Percentiles rank a stretch among this genome's conserved stretches.
Evolutionary conservation across 2,888 invertebrate genomes (phyloP).

Genomic region (Glaucopsyche alexis): DNA sequence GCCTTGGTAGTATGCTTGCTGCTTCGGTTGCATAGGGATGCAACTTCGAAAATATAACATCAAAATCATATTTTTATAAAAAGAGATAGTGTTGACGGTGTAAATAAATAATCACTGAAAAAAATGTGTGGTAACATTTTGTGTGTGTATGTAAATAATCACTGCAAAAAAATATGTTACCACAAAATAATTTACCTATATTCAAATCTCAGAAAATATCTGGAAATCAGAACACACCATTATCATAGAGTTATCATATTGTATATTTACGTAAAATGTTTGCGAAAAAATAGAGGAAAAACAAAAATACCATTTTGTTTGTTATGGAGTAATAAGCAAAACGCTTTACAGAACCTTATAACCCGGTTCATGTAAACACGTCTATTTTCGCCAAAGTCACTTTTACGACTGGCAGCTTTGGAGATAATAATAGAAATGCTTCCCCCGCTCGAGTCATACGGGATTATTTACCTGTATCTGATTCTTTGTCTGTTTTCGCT

Average conservation of each 20-base stretch:
- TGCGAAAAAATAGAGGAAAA: conserved; percentile 11
- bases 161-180: too few species aligned
- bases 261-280: not conserved
- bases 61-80: too few species aligned
- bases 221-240: not conserved
- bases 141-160: too few species aligned
- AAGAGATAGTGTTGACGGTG: too few species aligned
- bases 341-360: conserved; percentile 36
- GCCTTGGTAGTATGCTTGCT: too few species aligned
- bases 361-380: conserved; percentile 47
- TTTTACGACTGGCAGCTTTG: conserved; percentile 50
- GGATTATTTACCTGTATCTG: conserved; percentile 73
- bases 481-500: conserved; percentile 76
- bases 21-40: too few species aligned
- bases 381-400: conserved; percentile 49
- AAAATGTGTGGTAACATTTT: too few species aligned
- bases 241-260: not conserved
- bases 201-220: not conserved
- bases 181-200: too few species aligned
- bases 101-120: too few species aligned
- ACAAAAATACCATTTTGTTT: not conserved
- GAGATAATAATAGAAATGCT: conserved; percentile 61
- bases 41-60: too few species aligned
- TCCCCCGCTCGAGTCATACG: conserved; percentile 60
- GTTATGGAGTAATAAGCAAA: conserved; percentile 27